A percentile compares a stretch with the other conserved stretches of the same genome.
These are phyloP conservation scores for Seriola dumerili DNA, from an alignment of 2,113 vertebrate species.

Conservation along the genomic window DNA sequence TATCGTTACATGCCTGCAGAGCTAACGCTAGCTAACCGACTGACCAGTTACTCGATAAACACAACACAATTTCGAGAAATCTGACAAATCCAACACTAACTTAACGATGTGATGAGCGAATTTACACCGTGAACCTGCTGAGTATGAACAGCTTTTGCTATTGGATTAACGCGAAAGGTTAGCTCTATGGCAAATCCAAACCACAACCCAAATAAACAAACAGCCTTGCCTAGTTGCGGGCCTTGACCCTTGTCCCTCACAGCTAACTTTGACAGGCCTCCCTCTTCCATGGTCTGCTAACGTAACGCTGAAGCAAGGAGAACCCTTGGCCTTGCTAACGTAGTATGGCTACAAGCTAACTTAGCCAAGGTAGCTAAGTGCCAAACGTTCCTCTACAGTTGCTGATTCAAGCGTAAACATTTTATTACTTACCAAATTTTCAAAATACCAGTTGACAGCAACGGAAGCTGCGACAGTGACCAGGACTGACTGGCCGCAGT, in stretches of 20 bases:
- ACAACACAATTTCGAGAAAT: constrained; percentile 2
- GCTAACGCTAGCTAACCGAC: constrained; percentile 42
- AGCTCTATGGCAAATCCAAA: background rate
- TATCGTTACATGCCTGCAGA: constrained; percentile 29
- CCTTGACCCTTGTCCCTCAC: constrained; percentile 76
- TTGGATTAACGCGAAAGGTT: constrained; percentile 16
- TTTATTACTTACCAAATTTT: constrained; percentile 79
- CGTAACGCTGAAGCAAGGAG: constrained; percentile 39
- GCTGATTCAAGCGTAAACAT: constrained; percentile 18
- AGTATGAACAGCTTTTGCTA: background rate
- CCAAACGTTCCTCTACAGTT: constrained; percentile 2
- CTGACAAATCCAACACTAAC: constrained; percentile 3
- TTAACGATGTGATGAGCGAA: background rate
- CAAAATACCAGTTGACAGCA: constrained; percentile 57
- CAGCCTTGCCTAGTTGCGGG: constrained; percentile 55
- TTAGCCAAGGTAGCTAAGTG: constrained; percentile 40
- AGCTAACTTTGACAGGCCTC: constrained; percentile 77
- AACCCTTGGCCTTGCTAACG: constrained; percentile 72
- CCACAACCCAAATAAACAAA: constrained; percentile 68
- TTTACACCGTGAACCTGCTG: background rate
- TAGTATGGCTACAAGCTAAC: constrained; percentile 54
- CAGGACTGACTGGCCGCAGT: constrained; percentile 16
- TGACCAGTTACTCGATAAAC: constrained; percentile 39
- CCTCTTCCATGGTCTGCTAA: constrained; percentile 40
- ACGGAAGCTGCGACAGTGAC: constrained; percentile 45